Evolutionary conservation across 2,797 vertebrate species (phyloP).

Genomic region (Sebastes goodei): DNA sequence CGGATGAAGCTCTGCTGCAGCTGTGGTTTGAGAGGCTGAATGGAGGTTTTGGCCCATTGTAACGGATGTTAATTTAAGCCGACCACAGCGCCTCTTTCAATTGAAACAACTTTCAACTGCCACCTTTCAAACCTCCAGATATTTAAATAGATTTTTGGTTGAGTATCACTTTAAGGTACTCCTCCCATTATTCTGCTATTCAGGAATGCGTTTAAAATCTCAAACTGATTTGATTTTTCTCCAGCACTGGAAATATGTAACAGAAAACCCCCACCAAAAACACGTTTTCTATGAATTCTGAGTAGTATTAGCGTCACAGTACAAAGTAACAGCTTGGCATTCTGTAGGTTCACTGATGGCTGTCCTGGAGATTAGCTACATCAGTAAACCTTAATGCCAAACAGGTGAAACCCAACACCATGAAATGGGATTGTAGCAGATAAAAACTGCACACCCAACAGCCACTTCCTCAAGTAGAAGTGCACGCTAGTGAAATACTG

Average conservation of each 20-base stretch:
- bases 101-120: neutral
- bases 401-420: slow-evolving; percentile 59
- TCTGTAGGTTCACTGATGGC: slow-evolving; percentile 57
- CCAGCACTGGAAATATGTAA: neutral
- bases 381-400: slow-evolving; percentile 64
- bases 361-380: slow-evolving; percentile 63
- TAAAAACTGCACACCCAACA: slow-evolving; percentile 53
- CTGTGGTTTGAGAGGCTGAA: neutral
- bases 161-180: neutral
- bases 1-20: neutral
- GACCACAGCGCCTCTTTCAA: neutral
- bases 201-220: neutral
- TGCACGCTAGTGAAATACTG: slow-evolving; percentile 1
- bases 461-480: slow-evolving; percentile 24
- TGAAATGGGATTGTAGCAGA: slow-evolving; percentile 67
- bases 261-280: neutral
- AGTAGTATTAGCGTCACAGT: slow-evolving; percentile 37
- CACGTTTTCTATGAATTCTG: slow-evolving; percentile 36
- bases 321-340: slow-evolving; percentile 43
- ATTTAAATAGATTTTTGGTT: neutral
- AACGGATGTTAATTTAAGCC: neutral
- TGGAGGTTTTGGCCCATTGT: neutral
- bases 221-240: slow-evolving; percentile 15
- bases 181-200: neutral
- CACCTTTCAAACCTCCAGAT: neutral